A percentile compares a stretch with the other conserved stretches of the same genome.
Conservation (phyloP, 2,113 vertebrate species). For the Pelecanus crispus region DNA sequence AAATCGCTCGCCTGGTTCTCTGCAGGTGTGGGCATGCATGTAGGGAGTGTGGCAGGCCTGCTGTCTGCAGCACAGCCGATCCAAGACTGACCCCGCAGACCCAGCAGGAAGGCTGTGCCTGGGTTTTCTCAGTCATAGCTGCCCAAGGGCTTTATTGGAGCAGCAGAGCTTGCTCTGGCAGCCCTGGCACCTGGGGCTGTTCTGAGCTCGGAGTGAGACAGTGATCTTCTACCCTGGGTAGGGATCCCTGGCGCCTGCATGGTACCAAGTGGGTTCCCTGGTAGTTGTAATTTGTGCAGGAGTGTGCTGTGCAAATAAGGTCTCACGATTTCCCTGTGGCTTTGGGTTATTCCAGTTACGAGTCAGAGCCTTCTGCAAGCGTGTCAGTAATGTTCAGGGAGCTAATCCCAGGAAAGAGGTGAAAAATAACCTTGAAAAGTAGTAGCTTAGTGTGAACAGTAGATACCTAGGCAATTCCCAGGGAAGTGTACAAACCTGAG, state of each 20-base stretch:
- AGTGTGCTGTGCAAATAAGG: not conserved
- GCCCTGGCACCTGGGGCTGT: fast-evolving
- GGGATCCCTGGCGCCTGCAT: not conserved
- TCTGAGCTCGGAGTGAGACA: not conserved
- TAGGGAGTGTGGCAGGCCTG: not conserved
- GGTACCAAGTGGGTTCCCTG: not conserved
- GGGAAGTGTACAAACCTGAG: not conserved
- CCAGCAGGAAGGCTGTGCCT: not conserved
- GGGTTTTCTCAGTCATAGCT: not conserved
- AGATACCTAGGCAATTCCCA: not conserved
- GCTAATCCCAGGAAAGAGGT: slow-evolving; percentile 6
- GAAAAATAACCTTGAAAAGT: slow-evolving; percentile 5
- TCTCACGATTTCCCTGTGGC: slow-evolving; percentile 14
- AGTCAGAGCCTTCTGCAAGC: slow-evolving; percentile 2
- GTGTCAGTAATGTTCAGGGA: not conserved
- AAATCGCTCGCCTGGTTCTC: not conserved
- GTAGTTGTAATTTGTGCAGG: not conserved
- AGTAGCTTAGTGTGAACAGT: not conserved
- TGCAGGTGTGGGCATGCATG: fast-evolving
- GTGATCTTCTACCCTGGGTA: fast-evolving
- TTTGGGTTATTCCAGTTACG: not conserved
- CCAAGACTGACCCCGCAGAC: fast-evolving
- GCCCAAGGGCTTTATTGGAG: not conserved
- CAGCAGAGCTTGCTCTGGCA: not conserved
- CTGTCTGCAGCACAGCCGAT: not conserved